Evolutionary conservation across 2,888 invertebrate genomes (phyloP), one percentile per base, ranked within the genome.

Genomic region (Zele albiditarsus): DNA sequence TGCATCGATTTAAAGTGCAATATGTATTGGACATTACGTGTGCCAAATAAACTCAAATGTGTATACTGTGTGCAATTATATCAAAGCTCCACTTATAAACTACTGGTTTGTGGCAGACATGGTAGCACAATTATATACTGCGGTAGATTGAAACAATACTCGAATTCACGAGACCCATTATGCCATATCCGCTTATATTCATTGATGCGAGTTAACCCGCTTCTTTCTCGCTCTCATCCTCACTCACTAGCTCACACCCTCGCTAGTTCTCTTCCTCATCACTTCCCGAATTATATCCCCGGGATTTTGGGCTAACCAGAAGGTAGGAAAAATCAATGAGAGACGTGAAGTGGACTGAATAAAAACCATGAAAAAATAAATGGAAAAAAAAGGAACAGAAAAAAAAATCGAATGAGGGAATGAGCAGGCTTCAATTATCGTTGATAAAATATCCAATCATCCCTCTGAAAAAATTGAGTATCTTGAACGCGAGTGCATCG

Each of bases 121-220:
- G 12, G 20, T 25, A 23, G 31, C 60, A 38, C 49, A 53, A 68
- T 57, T 57, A 33, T 79, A 77, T 75, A 75, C 79, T 69, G 71
- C 68, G 78, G 80, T 80, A 82, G 82, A 83, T 82, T 82, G 83
- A 82, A 84, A 84, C 81, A 84, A 85, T 83, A 79, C 79, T 76
- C 76, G 83, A 82, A 84, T 83, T 80, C 77, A 80, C 76, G 75
- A 75, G 73, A 77, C 73, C 76, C 73, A 81, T 81, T 82, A 78
- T 74, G 71, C 42, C 28, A 69, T 75, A 81, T 80, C 81, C 79
- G 84, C 77, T 85, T 84, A 82, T 63, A 63, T 80, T 83, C 82
- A 84, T 85, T 81, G 84, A 81, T 79, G 81, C 77, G 76, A 74
- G 58, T 60, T 71, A 62, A 71, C 62, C 42, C 6, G 60, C 4